Evolutionary conservation across 2,113 vertebrate species (phyloP), one percentile per base, ranked within the genome.

Genomic region (Vidua chalybeata): DNA sequence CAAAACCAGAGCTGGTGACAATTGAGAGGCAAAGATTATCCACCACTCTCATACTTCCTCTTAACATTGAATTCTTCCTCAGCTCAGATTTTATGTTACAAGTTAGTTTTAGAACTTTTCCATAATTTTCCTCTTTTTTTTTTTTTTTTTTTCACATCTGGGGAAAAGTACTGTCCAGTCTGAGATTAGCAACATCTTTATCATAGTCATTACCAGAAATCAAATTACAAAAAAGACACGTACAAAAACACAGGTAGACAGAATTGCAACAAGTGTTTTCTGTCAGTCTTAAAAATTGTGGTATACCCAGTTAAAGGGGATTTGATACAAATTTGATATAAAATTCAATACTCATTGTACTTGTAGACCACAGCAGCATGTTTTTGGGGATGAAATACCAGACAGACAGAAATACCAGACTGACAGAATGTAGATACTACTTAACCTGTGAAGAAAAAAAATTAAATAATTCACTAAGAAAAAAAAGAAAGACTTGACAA

Each of bases 401-500:
- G 66, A 17, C 45, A 14, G 35, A 35, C 35, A 35, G 35, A 35
- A 35, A 35, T 35, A 35, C 35, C 35, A 35, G 35, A 35, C 13
- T 26, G 45, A 48, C 39, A 77, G 82, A 78, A 72, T 19, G 13
- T 54, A 48, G 68, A 49, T 79, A 37, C 33, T 79, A 5, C 15
- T 92, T 81, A 78, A 62, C 48, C 45, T 77, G 37, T 89, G 46
- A 74, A 89, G 59, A 13, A 23, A 62, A 23, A 62, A 55, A 83
- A 52, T 89, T 88, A 93, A 96, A 72, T 89, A 89, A 92, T 91
- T 87, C 18, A 59, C 79, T 68, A 76, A 83, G 52, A 17, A 9
- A 37, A 83, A 75, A 45, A 45, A 48, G 20, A 33, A 45, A 28
- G 19, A 52, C 24, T 82, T 78, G 56, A 89, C 37, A 88, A 37